These are phyloP conservation scores for Clistopyga incitator DNA, from an alignment of 2,888 invertebrate species.

Conservation along the genomic window DNA sequence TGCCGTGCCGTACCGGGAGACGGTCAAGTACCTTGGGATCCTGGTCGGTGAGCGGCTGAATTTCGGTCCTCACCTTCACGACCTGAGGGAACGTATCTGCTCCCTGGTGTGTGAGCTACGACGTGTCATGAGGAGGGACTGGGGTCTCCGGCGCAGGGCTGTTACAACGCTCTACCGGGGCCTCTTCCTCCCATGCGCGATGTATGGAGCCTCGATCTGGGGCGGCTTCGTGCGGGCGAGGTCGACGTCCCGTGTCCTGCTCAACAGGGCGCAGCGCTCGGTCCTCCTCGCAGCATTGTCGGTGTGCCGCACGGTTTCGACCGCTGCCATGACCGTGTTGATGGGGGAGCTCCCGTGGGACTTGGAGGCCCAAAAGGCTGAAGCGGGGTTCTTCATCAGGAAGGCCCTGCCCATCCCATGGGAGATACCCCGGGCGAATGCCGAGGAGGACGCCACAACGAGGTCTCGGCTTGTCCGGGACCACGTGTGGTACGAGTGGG, in stretches of 20 bases:
- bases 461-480: neutral
- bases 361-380: conserved; percentile 36
- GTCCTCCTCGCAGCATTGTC: conserved; percentile 50
- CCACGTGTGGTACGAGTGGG: too few relatives aligned
- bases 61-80: neutral
- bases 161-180: neutral
- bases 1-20: neutral
- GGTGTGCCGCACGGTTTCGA: conserved; percentile 62
- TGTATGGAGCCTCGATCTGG: conserved; percentile 21
- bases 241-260: neutral
- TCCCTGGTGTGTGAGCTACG: conserved; percentile 36
- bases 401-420: conserved; percentile 28
- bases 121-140: conserved; percentile 37
- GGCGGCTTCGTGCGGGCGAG: neutral
- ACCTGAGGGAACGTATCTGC: conserved; percentile 9
- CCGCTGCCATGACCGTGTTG: conserved; percentile 58
- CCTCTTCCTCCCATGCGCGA: neutral
- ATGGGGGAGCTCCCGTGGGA: conserved; percentile 60
- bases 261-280: conserved; percentile 49
- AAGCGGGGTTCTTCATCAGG: conserved; percentile 33
- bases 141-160: conserved; percentile 30
- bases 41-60: neutral
- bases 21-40: neutral
- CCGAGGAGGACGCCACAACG: neutral
- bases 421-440: neutral